A percentile compares a stretch with the other conserved stretches of the same genome.
phyloP scores from a whole-genome alignment of 2,113 vertebrate genomes.

The Chiloscyllium plagiosum region DNA sequence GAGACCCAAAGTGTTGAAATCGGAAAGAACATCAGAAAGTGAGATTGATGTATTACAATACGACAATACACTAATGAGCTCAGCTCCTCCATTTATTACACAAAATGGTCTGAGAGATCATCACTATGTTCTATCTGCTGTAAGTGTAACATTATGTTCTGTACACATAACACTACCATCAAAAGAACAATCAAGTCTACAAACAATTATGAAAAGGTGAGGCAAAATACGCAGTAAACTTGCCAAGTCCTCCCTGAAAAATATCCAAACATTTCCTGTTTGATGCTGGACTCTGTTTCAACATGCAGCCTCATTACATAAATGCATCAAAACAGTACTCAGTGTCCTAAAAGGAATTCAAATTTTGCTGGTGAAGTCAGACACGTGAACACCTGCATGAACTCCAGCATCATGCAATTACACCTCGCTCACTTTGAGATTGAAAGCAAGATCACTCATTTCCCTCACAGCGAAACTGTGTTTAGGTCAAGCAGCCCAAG shows the following conservation, averaged over 20 bases:
- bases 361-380: neutral
- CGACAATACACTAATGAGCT: neutral
- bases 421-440: neutral
- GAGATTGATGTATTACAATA: neutral
- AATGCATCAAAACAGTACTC: neutral
- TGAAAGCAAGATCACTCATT: neutral
- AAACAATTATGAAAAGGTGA: neutral
- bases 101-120: neutral
- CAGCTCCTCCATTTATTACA: neutral
- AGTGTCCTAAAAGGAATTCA: neutral
- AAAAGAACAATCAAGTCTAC: slow-evolving; percentile 3
- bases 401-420: neutral
- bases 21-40: no score
- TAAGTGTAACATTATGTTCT: slow-evolving; percentile 12
- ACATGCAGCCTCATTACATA: neutral
- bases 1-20: neutral
- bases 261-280: neutral
- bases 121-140: neutral
- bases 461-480: neutral
- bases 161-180: neutral
- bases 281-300: neutral
- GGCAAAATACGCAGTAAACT: neutral
- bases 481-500: neutral
- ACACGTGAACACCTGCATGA: neutral
- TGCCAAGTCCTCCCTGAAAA: slow-evolving; percentile 14